phyloP scores from a whole-genome alignment of 2,888 invertebrate genomes.

The Eupithecia subfuscata region DNA sequence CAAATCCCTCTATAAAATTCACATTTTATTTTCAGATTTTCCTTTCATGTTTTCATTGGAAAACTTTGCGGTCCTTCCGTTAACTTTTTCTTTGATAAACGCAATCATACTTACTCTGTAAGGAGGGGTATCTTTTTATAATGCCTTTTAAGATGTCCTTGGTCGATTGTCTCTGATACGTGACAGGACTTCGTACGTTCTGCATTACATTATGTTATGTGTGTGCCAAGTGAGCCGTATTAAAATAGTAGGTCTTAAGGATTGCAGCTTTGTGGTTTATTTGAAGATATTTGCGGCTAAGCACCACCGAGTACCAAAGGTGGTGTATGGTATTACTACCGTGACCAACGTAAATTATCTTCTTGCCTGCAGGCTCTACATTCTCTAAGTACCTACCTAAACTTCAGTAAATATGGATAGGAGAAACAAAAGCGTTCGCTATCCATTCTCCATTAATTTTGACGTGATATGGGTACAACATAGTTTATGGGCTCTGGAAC shows the following conservation, averaged over 20 bases:
- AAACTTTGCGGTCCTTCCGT: constrained; percentile 26
- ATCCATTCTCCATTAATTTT: constrained; percentile 25
- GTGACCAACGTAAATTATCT: background rate
- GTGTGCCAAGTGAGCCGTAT: background rate
- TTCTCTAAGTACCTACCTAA: background rate
- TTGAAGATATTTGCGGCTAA: background rate
- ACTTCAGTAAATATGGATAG: background rate
- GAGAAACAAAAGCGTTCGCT: constrained; percentile 13
- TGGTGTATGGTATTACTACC: background rate
- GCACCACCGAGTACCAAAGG: no score
- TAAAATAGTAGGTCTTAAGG: background rate
- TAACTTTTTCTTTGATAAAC: constrained; percentile 22
- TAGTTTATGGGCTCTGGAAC: constrained; percentile 29
- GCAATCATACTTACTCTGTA: constrained; percentile 1
- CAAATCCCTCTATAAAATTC: constrained; percentile 71
- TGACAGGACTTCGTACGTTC: background rate
- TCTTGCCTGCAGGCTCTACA: background rate
- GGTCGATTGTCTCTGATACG: background rate
- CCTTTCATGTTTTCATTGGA: constrained; percentile 44
- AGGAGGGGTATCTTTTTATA: background rate
- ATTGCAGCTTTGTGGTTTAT: background rate
- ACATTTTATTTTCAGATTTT: constrained; percentile 57
- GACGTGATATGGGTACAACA: constrained; percentile 28
- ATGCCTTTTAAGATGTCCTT: constrained; percentile 1
- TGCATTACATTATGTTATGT: background rate